These are phyloP conservation scores for Orussus abietinus DNA, from an alignment of 1,140 invertebrate species.

Conservation along the genomic window DNA sequence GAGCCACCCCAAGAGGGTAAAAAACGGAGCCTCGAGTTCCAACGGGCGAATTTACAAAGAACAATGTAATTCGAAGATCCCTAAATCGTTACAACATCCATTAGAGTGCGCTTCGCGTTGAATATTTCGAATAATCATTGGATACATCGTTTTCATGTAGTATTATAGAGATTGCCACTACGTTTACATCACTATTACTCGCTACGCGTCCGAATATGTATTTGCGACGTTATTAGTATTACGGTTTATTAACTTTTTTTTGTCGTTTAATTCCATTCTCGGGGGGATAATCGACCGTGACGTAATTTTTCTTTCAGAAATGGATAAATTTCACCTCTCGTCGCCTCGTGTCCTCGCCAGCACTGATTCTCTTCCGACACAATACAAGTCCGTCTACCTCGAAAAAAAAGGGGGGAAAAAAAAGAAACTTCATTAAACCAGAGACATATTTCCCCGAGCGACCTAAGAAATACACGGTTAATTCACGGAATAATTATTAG, in stretches of 20 bases:
- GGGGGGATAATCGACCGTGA: conserved; percentile 16
- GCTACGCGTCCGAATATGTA: conserved; percentile 43
- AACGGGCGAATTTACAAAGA: conserved; percentile 38
- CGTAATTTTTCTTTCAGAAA: conserved; percentile 28
- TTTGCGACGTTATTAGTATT: conserved; percentile 21
- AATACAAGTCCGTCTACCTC: too few relatives aligned
- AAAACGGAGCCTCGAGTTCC: conserved; percentile 4
- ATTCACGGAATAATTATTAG: too few relatives aligned
- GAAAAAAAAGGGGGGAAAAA: too few relatives aligned
- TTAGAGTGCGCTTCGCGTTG: conserved; percentile 41
- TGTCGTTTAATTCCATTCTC: conserved; percentile 33
- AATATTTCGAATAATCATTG: conserved; percentile 46
- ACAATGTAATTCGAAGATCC: conserved; percentile 39
- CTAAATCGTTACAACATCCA: conserved; percentile 47
- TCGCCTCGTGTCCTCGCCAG: conserved; percentile 37
- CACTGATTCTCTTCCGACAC: conserved; percentile 42
- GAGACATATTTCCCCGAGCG: too few relatives aligned
- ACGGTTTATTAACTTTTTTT: conserved; percentile 26
- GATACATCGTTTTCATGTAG: conserved; percentile 39
- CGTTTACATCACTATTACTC: conserved; percentile 41
- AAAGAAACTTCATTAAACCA: too few relatives aligned
- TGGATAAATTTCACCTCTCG: conserved; percentile 22
- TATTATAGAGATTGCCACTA: conserved; percentile 46
- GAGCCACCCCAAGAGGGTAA: too few relatives aligned
- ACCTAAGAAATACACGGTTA: too few relatives aligned